Evolutionary conservation across 1,140 invertebrate genomes (phyloP), one percentile per base, ranked within the genome.

Genomic region (Dolichoris vasculosae): DNA sequence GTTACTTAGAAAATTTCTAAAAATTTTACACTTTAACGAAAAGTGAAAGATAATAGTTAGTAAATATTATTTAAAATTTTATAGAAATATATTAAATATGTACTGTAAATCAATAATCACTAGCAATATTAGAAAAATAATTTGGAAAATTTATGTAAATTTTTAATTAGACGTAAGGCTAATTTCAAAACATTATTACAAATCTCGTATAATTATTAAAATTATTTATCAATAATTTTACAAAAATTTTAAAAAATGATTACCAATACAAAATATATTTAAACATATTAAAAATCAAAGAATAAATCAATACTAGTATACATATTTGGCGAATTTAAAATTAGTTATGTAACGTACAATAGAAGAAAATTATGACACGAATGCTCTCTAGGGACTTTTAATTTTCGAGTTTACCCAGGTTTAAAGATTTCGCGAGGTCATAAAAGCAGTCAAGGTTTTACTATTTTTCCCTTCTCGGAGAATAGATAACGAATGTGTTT

Each of bases 401-500:
- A 83, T 89, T 88, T 83, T 85, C 81, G 84, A 86, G 83, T 78
- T 55, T 76, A 78, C 83, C 63, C 48, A 40, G 30, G 77, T 48
- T 80, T 78, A 84, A 85, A 38, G 69, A 80, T 75, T 51, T 59
- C 40, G 82, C n/a, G 84, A 59, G 79, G 43, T 77, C 79, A 82
- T 71, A 3, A 38, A 48, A 69, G 51, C 0, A 40, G 4, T 51
- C 59, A 35, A 43, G 51, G 55, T 82, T 80, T 63, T 13, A 6
- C 51, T 81, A 38, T 26, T 17, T 75, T 69, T 64, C 13, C 84
- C 26, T 46, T n/a, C n/a, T 35, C 0, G 55, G n/a, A 26, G 59
- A 83, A 78, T 88, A 89, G 89, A 91, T 91, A 92, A 90, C 88
- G 86, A 26, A n/a, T 79, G 87, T 89, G 87, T 90, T 91, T 91